Percentiles rank a stretch among this genome's conserved stretches.
These are phyloP conservation scores for Dryoscopus gambensis DNA, from an alignment of 2,113 vertebrate genomes.

Conservation along the genomic window DNA sequence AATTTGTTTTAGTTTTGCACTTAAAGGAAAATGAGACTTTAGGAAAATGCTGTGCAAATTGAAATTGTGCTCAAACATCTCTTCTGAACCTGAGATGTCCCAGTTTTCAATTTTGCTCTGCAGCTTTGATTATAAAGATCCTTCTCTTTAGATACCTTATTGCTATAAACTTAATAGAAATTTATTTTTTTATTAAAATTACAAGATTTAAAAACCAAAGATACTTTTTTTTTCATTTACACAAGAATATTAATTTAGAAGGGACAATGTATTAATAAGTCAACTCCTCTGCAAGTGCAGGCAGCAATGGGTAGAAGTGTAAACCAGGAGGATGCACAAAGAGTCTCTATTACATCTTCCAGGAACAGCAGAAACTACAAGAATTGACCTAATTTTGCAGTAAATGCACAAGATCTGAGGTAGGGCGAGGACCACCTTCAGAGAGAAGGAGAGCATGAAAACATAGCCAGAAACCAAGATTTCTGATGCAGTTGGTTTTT, in stretches of 20 bases:
- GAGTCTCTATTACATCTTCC: not conserved
- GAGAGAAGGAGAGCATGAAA: not conserved
- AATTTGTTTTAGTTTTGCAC: not conserved
- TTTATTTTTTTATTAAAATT: not conserved
- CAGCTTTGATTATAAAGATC: not conserved
- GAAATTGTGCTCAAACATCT: not conserved
- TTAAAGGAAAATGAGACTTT: not conserved
- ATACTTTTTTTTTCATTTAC: not conserved
- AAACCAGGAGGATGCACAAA: not conserved
- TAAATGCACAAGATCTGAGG: not conserved
- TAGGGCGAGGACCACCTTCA: not conserved
- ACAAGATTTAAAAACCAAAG: not conserved
- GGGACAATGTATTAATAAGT: not conserved
- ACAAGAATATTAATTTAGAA: not conserved
- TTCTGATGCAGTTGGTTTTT: not conserved
- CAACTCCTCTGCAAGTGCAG: not conserved
- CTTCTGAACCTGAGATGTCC: not conserved
- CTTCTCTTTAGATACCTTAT: not conserved
- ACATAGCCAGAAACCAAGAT: not conserved
- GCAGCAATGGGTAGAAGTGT: not conserved
- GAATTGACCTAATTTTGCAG: not conserved
- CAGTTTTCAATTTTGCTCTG: not conserved
- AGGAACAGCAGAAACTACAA: not conserved
- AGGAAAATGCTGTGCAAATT: not conserved
- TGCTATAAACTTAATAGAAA: not conserved